Evolutionary conservation across 2,113 vertebrate species (phyloP).

Genomic region (Chaenocephalus aceratus): DNA sequence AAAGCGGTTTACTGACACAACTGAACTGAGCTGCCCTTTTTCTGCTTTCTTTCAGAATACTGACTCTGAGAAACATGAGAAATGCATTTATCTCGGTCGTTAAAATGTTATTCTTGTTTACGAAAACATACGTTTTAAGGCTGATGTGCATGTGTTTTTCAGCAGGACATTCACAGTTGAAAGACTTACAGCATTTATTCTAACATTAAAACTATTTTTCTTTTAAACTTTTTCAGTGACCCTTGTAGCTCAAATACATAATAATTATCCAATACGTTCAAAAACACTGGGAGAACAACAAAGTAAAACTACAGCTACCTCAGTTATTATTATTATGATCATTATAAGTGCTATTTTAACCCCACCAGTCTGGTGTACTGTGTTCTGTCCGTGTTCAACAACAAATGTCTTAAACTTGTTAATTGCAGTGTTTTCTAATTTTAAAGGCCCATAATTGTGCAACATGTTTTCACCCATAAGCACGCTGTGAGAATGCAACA

Average conservation of each 20-base stretch:
- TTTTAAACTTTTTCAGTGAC: constrained; percentile 14
- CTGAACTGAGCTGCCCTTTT: neutral
- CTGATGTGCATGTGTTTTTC: neutral
- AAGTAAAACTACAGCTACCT: neutral
- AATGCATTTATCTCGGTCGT: neutral
- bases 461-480: constrained; percentile 24
- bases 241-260: neutral
- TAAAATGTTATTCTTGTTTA: neutral
- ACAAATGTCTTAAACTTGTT: constrained; percentile 44
- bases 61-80: neutral
- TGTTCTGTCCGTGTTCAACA: constrained; percentile 17
- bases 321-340: neutral
- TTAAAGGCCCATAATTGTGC: constrained; percentile 60
- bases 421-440: constrained; percentile 41
- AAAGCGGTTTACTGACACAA: neutral
- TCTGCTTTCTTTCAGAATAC: neutral
- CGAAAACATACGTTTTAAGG: neutral
- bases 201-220: constrained; percentile 21
- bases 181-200: neutral
- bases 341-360: constrained; percentile 14
- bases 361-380: neutral
- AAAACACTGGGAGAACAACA: constrained; percentile 2
- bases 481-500: constrained; percentile 24
- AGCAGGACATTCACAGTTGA: neutral
- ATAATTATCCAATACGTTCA: constrained; percentile 31